A percentile compares a stretch with the other conserved stretches of the same genome.
Evolutionary conservation across 2,797 vertebrate genomes (phyloP).

Genomic region (Parauchenoglanis punctatus): DNA sequence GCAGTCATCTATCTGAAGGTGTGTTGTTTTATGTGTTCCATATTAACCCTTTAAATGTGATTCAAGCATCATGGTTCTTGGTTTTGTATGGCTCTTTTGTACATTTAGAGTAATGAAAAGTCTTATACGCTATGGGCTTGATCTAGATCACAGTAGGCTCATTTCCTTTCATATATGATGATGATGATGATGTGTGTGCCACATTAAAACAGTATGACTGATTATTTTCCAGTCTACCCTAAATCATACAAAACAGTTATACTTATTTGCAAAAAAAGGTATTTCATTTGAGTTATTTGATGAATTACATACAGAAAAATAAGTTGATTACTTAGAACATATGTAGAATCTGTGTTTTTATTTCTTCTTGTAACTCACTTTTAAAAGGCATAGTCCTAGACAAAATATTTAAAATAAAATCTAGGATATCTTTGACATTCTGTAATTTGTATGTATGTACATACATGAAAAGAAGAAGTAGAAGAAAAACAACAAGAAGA

Average conservation of each 20-base stretch:
- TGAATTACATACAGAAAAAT: background rate
- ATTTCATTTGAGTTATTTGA: background rate
- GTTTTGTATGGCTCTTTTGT: background rate
- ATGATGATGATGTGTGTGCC: background rate
- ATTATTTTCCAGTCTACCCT: background rate
- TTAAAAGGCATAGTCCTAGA: background rate
- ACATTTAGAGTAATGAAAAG: background rate
- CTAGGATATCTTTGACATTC: background rate
- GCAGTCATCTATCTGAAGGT: constrained; percentile 90
- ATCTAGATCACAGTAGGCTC: background rate
- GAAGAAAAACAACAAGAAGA: no score
- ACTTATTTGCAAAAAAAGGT: background rate
- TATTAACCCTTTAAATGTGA: background rate
- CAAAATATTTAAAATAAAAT: no score
- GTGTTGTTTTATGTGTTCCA: constrained; percentile 13
- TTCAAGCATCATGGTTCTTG: background rate
- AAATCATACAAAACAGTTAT: no score
- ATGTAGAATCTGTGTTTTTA: background rate
- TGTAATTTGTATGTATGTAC: background rate
- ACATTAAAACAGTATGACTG: background rate
- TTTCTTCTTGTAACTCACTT: background rate
- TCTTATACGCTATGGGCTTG: background rate
- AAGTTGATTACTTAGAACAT: background rate
- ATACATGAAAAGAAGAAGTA: background rate
- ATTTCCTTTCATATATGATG: background rate